These are phyloP conservation scores for Eupelmus urozonus DNA, from an alignment of 2,888 invertebrate genomes.

Conservation along the genomic window DNA sequence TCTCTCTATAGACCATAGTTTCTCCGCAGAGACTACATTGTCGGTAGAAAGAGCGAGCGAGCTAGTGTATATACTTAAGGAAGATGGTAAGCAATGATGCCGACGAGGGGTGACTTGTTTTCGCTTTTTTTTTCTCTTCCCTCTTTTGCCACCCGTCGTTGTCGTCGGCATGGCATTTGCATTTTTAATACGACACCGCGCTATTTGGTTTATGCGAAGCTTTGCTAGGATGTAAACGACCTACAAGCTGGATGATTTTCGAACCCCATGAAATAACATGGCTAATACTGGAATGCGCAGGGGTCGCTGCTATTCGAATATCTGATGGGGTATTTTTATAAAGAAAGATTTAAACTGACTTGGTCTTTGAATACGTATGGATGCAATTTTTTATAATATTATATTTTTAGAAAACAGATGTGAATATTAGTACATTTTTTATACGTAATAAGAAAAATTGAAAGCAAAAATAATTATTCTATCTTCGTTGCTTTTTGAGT, in stretches of 20 bases:
- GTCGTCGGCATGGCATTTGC: slow-evolving; percentile 6
- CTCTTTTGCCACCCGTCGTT: neutral
- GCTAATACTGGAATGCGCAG: neutral
- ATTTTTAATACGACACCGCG: slow-evolving; percentile 45
- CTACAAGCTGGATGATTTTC: neutral
- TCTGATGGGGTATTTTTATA: no score
- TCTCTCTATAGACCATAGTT: slow-evolving; percentile 1
- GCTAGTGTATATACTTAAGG: slow-evolving; percentile 30
- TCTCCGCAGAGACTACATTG: slow-evolving; percentile 44
- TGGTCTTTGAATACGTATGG: no score
- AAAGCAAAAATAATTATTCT: no score
- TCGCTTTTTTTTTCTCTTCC: slow-evolving; percentile 21
- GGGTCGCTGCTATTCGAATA: neutral
- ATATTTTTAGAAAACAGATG: no score
- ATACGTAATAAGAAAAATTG: no score
- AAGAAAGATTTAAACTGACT: no score
- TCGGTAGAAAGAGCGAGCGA: no score
- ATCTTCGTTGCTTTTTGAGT: no score
- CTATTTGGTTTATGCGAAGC: slow-evolving; percentile 12
- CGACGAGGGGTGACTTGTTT: slow-evolving; percentile 37
- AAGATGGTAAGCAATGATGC: slow-evolving; percentile 39
- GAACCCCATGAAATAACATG: neutral
- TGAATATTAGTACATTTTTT: no score
- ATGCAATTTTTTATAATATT: no score
- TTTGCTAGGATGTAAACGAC: neutral